Evolutionary conservation across 2,888 invertebrate species (phyloP).

Genomic region (Drosophila lacicola): DNA sequence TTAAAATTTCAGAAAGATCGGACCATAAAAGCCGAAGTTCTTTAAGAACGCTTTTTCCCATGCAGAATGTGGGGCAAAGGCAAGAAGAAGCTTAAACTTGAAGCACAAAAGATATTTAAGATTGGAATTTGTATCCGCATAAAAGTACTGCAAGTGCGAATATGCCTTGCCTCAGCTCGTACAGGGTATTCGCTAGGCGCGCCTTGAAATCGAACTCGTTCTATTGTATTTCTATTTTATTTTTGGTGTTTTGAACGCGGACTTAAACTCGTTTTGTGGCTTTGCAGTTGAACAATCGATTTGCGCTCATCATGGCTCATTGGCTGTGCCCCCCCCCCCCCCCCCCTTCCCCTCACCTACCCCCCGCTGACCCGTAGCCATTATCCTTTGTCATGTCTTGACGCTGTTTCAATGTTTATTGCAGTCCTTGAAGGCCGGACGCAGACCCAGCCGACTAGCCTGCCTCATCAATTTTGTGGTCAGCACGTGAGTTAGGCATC

Average conservation of each 20-base stretch:
- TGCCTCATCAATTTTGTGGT: constrained; percentile 70
- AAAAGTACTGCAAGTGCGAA: no score
- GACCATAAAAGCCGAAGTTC: no score
- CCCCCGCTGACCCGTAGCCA: background rate
- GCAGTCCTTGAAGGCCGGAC: constrained; percentile 24
- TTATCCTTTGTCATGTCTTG: constrained; percentile 66
- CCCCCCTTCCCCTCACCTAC: background rate
- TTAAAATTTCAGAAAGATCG: no score
- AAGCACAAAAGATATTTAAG: no score
- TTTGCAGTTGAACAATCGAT: constrained; percentile 71
- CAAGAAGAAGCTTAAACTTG: no score
- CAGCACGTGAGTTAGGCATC: constrained; percentile 46
- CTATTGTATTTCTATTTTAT: background rate
- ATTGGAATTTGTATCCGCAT: no score
- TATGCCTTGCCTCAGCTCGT: no score
- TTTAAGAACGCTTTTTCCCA: no score
- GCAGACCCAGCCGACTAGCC: constrained; percentile 23
- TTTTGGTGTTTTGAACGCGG: constrained; percentile 2
- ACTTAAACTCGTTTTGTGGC: constrained; percentile 60
- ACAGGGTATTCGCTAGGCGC: background rate
- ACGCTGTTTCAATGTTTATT: constrained; percentile 69
- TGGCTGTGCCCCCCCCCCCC: constrained; percentile 49
- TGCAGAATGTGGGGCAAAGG: no score
- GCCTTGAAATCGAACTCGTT: background rate
- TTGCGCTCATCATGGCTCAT: constrained; percentile 73